phyloP scores from a whole-genome alignment of 2,797 vertebrate genomes.

The Ispidina lecontei region DNA sequence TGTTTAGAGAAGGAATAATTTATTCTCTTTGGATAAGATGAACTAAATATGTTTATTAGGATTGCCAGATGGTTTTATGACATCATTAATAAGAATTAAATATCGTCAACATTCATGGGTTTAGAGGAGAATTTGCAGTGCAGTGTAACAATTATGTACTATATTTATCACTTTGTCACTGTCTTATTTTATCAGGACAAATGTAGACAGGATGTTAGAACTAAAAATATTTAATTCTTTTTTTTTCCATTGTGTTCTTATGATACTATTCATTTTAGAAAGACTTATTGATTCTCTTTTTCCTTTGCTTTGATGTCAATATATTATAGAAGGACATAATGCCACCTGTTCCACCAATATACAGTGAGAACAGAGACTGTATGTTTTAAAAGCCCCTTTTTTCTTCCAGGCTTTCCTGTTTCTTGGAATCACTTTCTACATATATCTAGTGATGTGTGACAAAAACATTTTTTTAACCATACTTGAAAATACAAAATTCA shows the following conservation, averaged over 20 bases:
- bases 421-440: not conserved
- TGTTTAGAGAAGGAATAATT: not conserved
- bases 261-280: not conserved
- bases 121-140: not conserved
- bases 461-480: not conserved
- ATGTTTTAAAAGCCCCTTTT: not conserved
- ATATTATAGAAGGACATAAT: not conserved
- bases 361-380: not conserved
- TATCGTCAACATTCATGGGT: not conserved
- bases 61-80: not conserved
- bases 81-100: not conserved
- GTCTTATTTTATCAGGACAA: not conserved
- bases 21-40: not conserved
- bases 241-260: not conserved
- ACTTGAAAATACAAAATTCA: not conserved
- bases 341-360: not conserved
- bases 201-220: not conserved
- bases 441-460: not conserved
- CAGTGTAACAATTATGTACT: not conserved
- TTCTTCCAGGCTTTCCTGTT: not conserved
- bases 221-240: not conserved
- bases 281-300: not conserved
- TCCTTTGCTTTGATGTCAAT: not conserved
- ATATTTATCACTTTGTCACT: not conserved
- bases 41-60: not conserved